Evolutionary conservation across 1,140 invertebrate species (phyloP), one percentile per base, ranked within the genome.

Genomic region (Ectropis grisescens): DNA sequence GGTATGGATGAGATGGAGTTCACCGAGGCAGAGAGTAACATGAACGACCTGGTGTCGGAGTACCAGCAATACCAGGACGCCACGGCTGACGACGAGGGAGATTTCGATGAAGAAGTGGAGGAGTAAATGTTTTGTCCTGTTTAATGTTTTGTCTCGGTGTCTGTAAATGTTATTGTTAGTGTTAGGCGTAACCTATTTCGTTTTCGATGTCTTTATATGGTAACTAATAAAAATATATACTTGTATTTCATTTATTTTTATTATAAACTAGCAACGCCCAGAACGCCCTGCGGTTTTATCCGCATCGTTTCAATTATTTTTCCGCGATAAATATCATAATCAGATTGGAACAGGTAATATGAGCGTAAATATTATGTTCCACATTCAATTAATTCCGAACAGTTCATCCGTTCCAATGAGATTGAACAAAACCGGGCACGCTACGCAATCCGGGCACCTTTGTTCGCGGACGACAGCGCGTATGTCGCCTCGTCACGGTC

Each of bases 61-160:
- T 95, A 95, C 59, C 93, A 95, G 67, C 92, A 95, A 65, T 95
- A 95, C 78, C 92, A 94, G 56, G 92, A 88, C 45, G 87, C 87
- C 7, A 89, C 89, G 83, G 62, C 89, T 31, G 69, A 80, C 38
- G 85, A 90, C 12, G 88, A 91, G 11, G 44, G 44, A 58, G 54
- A 57, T 11, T 49, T 49, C 23, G 54, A 49, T 11, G 87, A 86
- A 6, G 86, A 86, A 39, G 86, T 87, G 39, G 87, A 88, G 46
- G 52, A 53, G 14, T 36, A 13, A 42, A 23, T 31, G 23, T 34
- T 38, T 22, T 37, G 25, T 30, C 14, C 13, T 13, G 36, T 38
- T 25, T 11, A 29, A 32, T 36, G 37, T 39, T 16, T 33, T 50
- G 47, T 40, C 19, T 15, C 11, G 32, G 10, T 48, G 46, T 48